Percentiles rank a stretch among this genome's conserved stretches.
phyloP scores from a whole-genome alignment of 2,888 invertebrate genomes.

The Tridacna crocea region DNA sequence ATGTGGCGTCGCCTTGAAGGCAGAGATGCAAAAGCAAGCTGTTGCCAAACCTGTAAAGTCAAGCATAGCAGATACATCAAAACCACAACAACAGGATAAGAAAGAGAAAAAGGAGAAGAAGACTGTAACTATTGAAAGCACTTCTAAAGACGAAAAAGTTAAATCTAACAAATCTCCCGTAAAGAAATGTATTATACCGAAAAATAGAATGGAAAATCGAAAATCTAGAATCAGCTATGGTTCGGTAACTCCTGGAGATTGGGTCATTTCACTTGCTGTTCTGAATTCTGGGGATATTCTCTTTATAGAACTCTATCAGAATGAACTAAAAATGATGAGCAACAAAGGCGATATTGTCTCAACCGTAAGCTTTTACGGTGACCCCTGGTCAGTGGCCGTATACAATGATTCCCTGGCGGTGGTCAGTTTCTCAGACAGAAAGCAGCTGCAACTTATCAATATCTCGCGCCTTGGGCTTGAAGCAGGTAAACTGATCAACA shows the following conservation, averaged over 20 bases:
- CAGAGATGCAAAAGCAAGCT: not conserved
- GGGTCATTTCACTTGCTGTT: slow-evolving; percentile 54
- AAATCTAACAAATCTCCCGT: not conserved
- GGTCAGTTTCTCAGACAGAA: slow-evolving; percentile 58
- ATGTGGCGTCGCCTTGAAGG: slow-evolving; percentile 33
- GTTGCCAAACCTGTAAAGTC: not conserved
- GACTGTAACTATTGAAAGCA: not conserved
- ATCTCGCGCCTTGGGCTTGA: slow-evolving; percentile 33
- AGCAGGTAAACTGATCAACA: slow-evolving; percentile 40
- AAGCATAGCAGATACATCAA: not conserved
- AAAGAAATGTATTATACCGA: slow-evolving; percentile 18
- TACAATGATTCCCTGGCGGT: slow-evolving; percentile 55
- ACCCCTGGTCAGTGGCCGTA: slow-evolving; percentile 57
- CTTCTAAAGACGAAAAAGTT: not conserved
- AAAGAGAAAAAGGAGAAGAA: not conserved
- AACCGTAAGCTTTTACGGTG: slow-evolving; percentile 38
- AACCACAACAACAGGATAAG: not conserved
- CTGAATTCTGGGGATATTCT: slow-evolving; percentile 50
- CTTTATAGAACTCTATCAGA: slow-evolving; percentile 45
- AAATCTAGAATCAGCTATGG: slow-evolving; percentile 42
- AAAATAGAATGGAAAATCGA: slow-evolving; percentile 46
- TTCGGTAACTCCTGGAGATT: slow-evolving; percentile 37
- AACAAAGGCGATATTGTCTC: slow-evolving; percentile 39
- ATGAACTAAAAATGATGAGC: slow-evolving; percentile 44
- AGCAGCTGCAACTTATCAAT: slow-evolving; percentile 56